A percentile compares a stretch with the other conserved stretches of the same genome.
Evolutionary conservation across 2,797 vertebrate genomes (phyloP).

Genomic region (Anguilla marmorata): DNA sequence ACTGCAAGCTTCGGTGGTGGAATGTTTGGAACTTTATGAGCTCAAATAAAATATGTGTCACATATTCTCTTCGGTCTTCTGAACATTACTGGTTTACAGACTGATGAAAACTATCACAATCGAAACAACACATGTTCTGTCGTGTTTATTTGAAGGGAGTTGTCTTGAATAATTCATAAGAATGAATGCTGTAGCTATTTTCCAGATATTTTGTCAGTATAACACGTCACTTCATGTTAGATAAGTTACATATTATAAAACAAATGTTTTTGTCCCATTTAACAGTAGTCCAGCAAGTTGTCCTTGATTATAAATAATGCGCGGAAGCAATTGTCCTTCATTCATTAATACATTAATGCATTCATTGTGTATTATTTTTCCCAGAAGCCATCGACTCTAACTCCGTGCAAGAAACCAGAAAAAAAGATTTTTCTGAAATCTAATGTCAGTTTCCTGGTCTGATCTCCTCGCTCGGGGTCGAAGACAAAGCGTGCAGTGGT

Average conservation of each 20-base stretch:
- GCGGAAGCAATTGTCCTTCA: too few relatives aligned
- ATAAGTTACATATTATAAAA: not conserved
- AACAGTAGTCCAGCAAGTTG: not conserved
- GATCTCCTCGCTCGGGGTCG: not conserved
- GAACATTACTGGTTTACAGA: not conserved
- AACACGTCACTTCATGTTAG: not conserved
- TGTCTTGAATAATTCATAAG: not conserved
- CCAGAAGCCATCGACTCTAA: not conserved
- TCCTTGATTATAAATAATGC: not conserved
- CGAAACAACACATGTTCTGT: not conserved
- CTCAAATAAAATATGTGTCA: not conserved
- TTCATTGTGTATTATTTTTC: not conserved
- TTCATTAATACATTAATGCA: too few relatives aligned
- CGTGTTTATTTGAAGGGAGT: not conserved
- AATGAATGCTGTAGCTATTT: not conserved
- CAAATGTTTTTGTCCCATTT: not conserved
- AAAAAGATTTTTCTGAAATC: not conserved
- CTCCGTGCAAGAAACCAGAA: too few relatives aligned
- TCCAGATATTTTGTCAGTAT: not conserved
- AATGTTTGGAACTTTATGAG: conserved; percentile 6
- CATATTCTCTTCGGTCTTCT: not conserved
- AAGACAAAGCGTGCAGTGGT: not conserved
- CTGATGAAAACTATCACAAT: not conserved
- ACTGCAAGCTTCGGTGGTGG: not conserved
- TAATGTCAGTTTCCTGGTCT: not conserved